phyloP scores from a whole-genome alignment of 1,140 invertebrate species.

The Diabrotica undecimpunctata region DNA sequence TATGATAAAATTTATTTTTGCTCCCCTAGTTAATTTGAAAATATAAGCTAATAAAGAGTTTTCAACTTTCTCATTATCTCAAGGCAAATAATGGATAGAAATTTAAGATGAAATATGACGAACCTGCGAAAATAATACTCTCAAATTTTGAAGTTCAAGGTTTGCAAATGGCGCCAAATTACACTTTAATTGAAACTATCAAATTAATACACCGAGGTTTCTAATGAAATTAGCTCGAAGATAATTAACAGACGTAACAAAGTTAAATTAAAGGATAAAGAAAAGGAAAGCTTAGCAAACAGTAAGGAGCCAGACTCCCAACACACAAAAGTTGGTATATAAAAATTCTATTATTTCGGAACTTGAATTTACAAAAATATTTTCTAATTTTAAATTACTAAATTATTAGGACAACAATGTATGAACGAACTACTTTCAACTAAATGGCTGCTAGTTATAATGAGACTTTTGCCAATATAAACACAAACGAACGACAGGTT shows the following conservation, averaged over 20 bases:
- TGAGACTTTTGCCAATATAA: no score
- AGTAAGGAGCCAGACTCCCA: background rate
- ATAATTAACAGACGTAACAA: background rate
- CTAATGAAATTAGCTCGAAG: background rate
- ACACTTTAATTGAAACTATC: constrained; percentile 2
- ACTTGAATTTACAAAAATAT: no score
- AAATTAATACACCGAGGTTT: background rate
- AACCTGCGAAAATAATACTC: background rate
- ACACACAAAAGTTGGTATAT: background rate
- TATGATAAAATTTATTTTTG: no score
- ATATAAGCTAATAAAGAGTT: background rate
- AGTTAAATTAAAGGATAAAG: background rate
- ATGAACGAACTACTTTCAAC: no score
- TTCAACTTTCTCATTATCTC: background rate
- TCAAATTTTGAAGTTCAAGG: background rate
- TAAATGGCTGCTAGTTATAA: no score
- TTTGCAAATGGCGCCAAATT: background rate
- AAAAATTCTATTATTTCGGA: no score
- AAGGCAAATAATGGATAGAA: background rate
- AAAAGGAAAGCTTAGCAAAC: background rate
- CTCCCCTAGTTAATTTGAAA: background rate
- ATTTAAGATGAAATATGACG: background rate
- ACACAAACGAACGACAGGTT: no score
- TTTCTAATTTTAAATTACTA: no score
- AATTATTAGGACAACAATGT: no score